These are phyloP conservation scores for Nudaria mundana DNA, from an alignment of 2,888 invertebrate species.

Conservation along the genomic window DNA sequence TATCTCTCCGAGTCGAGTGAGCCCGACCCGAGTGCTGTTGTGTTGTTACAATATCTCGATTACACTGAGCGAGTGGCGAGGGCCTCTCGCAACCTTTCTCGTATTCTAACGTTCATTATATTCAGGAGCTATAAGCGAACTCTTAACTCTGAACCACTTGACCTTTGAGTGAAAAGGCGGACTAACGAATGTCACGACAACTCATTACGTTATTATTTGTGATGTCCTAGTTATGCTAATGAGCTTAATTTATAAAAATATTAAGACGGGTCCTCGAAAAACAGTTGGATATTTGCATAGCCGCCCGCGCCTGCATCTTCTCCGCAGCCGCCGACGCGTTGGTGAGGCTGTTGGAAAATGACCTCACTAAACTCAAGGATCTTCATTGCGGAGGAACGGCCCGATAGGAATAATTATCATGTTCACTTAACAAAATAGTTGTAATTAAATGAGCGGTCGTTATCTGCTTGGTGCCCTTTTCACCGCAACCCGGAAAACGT, in stretches of 20 bases:
- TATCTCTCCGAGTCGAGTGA: too few relatives aligned
- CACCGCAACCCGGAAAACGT: conserved; percentile 5
- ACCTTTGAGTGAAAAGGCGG: background rate
- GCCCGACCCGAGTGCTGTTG: conserved; percentile 4
- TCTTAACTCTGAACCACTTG: background rate
- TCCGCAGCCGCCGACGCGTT: too few relatives aligned
- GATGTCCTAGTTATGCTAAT: too few relatives aligned
- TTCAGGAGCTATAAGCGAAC: background rate
- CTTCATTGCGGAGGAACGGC: too few relatives aligned
- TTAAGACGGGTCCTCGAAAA: too few relatives aligned
- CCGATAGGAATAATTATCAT: too few relatives aligned
- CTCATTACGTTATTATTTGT: too few relatives aligned
- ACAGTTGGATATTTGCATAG: too few relatives aligned
- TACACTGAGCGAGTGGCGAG: conserved; percentile 14
- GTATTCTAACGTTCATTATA: background rate
- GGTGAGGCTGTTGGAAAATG: too few relatives aligned
- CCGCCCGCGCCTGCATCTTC: too few relatives aligned
- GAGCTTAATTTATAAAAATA: too few relatives aligned
- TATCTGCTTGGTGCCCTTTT: too few relatives aligned
- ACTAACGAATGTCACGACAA: background rate
- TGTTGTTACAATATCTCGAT: conserved; percentile 18
- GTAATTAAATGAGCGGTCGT: conserved; percentile 1
- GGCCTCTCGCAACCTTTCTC: background rate
- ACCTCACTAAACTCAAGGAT: conserved; percentile 12
- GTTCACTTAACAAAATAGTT: background rate